These are phyloP conservation scores for Carpatolechia fugitivella DNA, from an alignment of 2,888 invertebrate genomes.

Conservation along the genomic window DNA sequence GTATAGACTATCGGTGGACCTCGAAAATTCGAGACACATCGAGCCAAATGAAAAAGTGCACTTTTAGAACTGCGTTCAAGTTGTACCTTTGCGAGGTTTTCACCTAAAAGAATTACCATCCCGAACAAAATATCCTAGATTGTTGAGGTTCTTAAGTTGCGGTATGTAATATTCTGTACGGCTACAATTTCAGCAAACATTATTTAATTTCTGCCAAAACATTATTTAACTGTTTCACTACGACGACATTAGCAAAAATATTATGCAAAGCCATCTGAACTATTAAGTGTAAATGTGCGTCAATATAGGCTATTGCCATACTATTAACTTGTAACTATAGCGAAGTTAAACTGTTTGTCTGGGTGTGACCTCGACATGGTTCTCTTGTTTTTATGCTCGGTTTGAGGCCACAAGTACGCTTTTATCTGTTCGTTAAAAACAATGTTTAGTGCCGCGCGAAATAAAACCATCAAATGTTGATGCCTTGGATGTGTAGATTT, in stretches of 20 bases:
- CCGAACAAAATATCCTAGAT: too few relatives aligned
- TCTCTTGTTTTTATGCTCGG: slow-evolving; percentile 36
- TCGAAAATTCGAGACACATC: too few relatives aligned
- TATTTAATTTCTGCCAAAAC: not conserved
- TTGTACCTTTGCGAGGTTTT: too few relatives aligned
- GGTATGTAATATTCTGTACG: not conserved
- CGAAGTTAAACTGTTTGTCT: slow-evolving; percentile 30
- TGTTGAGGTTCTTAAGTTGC: too few relatives aligned
- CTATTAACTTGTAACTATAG: not conserved
- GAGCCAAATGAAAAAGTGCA: too few relatives aligned
- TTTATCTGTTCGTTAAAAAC: slow-evolving; percentile 28
- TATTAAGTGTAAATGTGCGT: not conserved
- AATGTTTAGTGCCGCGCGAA: slow-evolving; percentile 9
- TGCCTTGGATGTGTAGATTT: not conserved
- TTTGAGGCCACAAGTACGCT: slow-evolving; percentile 29
- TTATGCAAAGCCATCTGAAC: too few relatives aligned
- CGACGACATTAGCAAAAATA: too few relatives aligned
- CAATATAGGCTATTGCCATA: not conserved
- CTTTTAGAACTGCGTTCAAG: too few relatives aligned
- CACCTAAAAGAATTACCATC: too few relatives aligned
- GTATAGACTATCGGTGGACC: too few relatives aligned
- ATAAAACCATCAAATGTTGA: not conserved
- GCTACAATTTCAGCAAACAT: not conserved
- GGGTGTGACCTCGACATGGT: slow-evolving; percentile 38
- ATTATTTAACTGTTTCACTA: not conserved